A percentile compares a stretch with the other conserved stretches of the same genome.
Evolutionary conservation across 2,888 invertebrate species (phyloP).

Genomic region (Pardosa pseudoannulata): DNA sequence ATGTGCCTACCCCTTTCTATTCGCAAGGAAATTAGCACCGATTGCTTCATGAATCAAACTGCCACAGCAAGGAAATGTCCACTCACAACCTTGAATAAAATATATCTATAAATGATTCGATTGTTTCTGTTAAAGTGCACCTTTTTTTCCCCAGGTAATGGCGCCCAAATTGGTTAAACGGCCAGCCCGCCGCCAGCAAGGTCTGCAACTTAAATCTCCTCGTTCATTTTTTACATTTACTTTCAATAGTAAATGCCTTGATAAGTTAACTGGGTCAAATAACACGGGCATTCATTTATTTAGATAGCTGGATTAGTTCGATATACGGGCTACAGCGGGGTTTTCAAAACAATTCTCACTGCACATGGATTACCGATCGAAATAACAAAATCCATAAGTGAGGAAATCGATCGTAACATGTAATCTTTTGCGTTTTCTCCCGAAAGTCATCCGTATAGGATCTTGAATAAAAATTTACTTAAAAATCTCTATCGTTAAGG

Average conservation of each 20-base stretch:
- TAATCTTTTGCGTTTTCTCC: too few relatives aligned
- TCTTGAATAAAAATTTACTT: too few relatives aligned
- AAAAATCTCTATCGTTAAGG: too few relatives aligned
- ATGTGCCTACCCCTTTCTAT: conserved; percentile 18
- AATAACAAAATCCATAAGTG: too few relatives aligned
- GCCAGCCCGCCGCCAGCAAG: conserved; percentile 35
- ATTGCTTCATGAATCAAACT: conserved; percentile 46
- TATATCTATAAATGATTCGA: conserved; percentile 61
- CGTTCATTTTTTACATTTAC: conserved; percentile 22
- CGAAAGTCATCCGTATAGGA: too few relatives aligned
- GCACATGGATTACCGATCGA: too few relatives aligned
- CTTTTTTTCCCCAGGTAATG: conserved; percentile 39
- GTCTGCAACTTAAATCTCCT: conserved; percentile 46
- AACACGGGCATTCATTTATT: too few relatives aligned
- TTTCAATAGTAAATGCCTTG: conserved; percentile 55
- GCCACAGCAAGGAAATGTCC: conserved; percentile 33
- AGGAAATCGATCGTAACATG: too few relatives aligned
- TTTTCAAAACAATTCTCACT: too few relatives aligned
- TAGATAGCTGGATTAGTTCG: too few relatives aligned
- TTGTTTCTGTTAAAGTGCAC: conserved; percentile 52
- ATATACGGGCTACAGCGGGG: too few relatives aligned
- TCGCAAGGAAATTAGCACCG: conserved; percentile 28
- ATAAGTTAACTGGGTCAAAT: conserved; percentile 58
- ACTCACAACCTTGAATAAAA: conserved; percentile 48
- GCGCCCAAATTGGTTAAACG: conserved; percentile 60